Percentiles rank a stretch among this genome's conserved stretches.
Conservation (phyloP, 2,888 invertebrate species). For the Acrocyrtus sp. region DNA sequence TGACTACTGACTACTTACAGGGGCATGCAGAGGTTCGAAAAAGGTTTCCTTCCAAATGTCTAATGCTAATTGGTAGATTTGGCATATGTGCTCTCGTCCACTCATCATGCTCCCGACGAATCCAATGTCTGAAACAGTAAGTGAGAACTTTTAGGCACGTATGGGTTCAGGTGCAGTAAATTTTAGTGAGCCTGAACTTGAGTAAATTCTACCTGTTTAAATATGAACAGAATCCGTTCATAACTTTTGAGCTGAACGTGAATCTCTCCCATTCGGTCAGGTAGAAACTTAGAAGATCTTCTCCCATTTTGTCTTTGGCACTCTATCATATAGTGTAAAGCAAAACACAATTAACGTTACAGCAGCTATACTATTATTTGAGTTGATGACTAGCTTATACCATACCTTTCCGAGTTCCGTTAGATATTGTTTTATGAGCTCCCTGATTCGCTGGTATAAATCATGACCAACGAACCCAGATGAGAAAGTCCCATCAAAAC, state of each 20-base stretch:
- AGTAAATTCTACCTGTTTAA: slow-evolving; percentile 48
- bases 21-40: slow-evolving; percentile 38
- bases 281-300: slow-evolving; percentile 37
- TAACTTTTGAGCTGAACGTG: slow-evolving; percentile 51
- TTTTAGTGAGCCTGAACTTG: too few relatives aligned
- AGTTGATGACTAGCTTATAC: neutral
- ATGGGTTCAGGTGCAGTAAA: too few relatives aligned
- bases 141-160: too few relatives aligned
- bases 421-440: slow-evolving; percentile 31
- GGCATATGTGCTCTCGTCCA: slow-evolving; percentile 47
- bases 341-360: neutral
- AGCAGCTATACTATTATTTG: neutral
- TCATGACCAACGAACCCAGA: slow-evolving; percentile 47
- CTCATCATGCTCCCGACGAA: slow-evolving; percentile 48
- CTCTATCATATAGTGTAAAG: slow-evolving; percentile 4
- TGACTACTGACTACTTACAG: too few relatives aligned
- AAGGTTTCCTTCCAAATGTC: slow-evolving; percentile 54
- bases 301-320: slow-evolving; percentile 44
- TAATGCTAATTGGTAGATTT: slow-evolving; percentile 51
- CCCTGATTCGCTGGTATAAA: slow-evolving; percentile 42
- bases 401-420: slow-evolving; percentile 25
- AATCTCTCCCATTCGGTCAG: slow-evolving; percentile 42
- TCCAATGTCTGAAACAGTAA: slow-evolving; percentile 40
- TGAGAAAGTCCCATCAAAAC: slow-evolving; percentile 16
- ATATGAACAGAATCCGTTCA: slow-evolving; percentile 55